Percentiles rank a stretch among this genome's conserved stretches.
Evolutionary conservation across 2,888 invertebrate genomes (phyloP).

Genomic region (Dolichopus griseipennis): DNA sequence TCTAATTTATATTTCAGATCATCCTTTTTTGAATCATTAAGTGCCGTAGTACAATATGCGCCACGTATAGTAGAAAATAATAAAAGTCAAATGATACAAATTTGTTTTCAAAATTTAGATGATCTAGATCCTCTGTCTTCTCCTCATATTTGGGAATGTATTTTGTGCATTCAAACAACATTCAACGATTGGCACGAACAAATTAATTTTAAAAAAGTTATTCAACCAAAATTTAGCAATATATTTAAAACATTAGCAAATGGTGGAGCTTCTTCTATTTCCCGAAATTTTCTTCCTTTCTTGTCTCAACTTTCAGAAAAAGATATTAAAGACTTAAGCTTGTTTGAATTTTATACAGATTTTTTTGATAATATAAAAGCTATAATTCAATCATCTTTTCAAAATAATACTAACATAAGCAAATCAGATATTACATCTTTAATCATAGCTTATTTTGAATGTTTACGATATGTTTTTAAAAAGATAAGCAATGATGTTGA

Average conservation of each 20-base stretch:
- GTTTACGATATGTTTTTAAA: constrained; percentile 55
- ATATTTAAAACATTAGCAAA: constrained; percentile 63
- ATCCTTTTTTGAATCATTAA: constrained; percentile 61
- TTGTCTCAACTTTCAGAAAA: constrained; percentile 51
- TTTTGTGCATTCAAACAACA: constrained; percentile 52
- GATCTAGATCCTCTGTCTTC: constrained; percentile 60
- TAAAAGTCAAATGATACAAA: constrained; percentile 49
- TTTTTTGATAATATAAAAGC: constrained; percentile 61
- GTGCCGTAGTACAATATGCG: constrained; percentile 52
- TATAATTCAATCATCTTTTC: constrained; percentile 51
- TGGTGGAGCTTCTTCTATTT: constrained; percentile 64
- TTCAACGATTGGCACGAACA: constrained; percentile 46
- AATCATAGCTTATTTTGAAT: constrained; percentile 62
- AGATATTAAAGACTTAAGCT: constrained; percentile 26
- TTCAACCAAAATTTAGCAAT: constrained; percentile 61
- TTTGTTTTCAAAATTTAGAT: constrained; percentile 56
- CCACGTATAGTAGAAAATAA: constrained; percentile 47
- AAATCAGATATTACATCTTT: constrained; percentile 61
- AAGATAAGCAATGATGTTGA: constrained; percentile 41
- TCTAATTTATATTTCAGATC: constrained; percentile 33
- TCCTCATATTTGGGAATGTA: constrained; percentile 65
- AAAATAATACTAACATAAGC: constrained; percentile 46
- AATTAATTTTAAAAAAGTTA: constrained; percentile 63
- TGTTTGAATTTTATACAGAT: constrained; percentile 50
- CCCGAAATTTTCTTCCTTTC: constrained; percentile 67